Evolutionary conservation across 2,888 invertebrate genomes (phyloP).

Genomic region (Zaprionus lineosus): DNA sequence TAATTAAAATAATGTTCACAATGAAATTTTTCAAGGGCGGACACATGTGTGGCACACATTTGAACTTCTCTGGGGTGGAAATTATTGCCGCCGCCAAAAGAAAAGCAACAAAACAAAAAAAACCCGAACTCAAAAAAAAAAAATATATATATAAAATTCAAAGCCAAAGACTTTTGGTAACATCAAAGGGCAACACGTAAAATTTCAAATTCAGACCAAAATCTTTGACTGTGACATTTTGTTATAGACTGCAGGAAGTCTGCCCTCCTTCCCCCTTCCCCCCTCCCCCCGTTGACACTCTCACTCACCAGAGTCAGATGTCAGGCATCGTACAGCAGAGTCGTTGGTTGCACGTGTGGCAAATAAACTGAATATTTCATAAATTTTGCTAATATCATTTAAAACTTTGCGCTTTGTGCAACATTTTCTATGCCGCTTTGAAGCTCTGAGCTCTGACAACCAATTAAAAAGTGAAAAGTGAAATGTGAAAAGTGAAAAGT

Average conservation of each 20-base stretch:
- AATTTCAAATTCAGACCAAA: slow-evolving; percentile 33
- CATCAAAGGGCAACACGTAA: slow-evolving; percentile 31
- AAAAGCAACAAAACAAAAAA: slow-evolving; percentile 13
- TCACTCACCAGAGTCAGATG: no score
- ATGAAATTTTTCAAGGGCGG: slow-evolving; percentile 67
- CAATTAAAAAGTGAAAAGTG: slow-evolving; percentile 65
- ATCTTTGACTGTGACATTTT: slow-evolving; percentile 53
- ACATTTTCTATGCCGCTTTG: slow-evolving; percentile 30
- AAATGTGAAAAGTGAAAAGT: no score
- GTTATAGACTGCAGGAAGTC: neutral
- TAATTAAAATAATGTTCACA: slow-evolving; percentile 73
- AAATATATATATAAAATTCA: neutral
- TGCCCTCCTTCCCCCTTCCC: neutral
- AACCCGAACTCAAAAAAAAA: slow-evolving; percentile 12
- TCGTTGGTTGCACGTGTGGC: slow-evolving; percentile 13
- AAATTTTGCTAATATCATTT: slow-evolving; percentile 67
- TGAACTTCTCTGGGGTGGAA: slow-evolving; percentile 53
- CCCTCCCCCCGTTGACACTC: no score
- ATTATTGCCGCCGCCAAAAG: slow-evolving; percentile 15
- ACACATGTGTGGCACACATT: slow-evolving; percentile 73
- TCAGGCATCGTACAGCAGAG: no score
- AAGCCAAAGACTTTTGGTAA: no score
- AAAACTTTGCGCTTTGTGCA: slow-evolving; percentile 67
- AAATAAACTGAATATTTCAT: slow-evolving; percentile 51
- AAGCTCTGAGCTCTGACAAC: slow-evolving; percentile 43